Base-by-base conservation (phyloP, 2,888 invertebrate species). In the Scaptomyza tumidula region DNA sequence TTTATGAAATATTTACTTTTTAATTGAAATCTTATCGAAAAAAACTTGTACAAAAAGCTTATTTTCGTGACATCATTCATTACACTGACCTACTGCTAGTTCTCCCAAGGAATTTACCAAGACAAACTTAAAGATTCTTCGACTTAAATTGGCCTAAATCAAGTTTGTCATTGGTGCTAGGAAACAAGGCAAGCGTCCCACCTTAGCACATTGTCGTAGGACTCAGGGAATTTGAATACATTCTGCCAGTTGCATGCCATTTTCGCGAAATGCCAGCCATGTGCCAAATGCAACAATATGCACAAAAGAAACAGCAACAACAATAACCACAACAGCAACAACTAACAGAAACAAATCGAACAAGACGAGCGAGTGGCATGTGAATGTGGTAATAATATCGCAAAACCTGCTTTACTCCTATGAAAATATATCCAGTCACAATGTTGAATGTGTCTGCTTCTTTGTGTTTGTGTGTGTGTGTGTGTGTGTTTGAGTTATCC, bases 311-410 rank as follows among this genome's bases (percentile, higher is more conserved):
- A 9, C 1, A 19, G 19, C 19, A 19, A 2, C 19, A 19, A 19
- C 19, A 19, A 19, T 19, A 19, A 19, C 19, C 19, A 19, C 54
- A 57, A 3, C 59, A 65, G 53, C 24, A 48, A 9, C 46, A 58
- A 33, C 37, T 24, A 24, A 24, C 24, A 24, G 5, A 24, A 57
- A 16, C 52, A 64, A 54, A 58, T 67, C 49, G 61, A 58, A 44
- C 24, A 41, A 35, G 45, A 53, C 67, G 29, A 50, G 46, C 35
- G 44, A 57, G 59, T 54, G 29, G 52, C 67, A 57, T 60, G 37
- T 48, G 56, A 58, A 68, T 71, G 78, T 56, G 70, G 62, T 50
- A 80, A 82, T 78, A 75, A 59, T 66, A 56, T 62, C 61, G 66
- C 73, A 59, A 11, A 53, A 72, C 69, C 61, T 75, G 69, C 66